Evolutionary conservation across 2,797 vertebrate genomes (phyloP), one percentile per base, ranked within the genome.

Genomic region (Huso huso): DNA sequence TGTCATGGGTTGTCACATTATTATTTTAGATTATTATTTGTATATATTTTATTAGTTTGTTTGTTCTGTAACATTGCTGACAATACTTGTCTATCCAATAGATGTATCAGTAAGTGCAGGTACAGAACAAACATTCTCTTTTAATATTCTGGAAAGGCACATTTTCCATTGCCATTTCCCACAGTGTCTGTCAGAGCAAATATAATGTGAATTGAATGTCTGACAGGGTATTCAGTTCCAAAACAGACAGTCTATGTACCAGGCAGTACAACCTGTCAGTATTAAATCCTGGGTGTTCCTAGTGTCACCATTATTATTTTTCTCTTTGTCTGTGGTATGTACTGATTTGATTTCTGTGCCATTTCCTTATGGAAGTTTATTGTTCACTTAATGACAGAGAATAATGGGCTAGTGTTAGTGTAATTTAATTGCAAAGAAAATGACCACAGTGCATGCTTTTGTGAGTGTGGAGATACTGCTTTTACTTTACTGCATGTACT

Each of bases 381-480:
- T 65, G 66, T 51, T 65, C 15, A 62, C 55, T 61, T 71, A 49
- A 68, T 68, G 66, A 68, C 57, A 64, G 11, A 68, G 63, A 49
- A 52, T 63, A 61, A 68, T 51, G 63, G 49, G 53, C 65, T 63
- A 49, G n/a, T 53, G n/a, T 10, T 49, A 57, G 65, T 61, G 53
- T 67, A 70, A 58, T 70, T 70, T 63, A 49, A 66, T 51, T 64
- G 52, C 51, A 63, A 70, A 63, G 53, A 53, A 48, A 63, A 48
- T 48, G 11, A 61, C 57, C 10, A 68, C n/a, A 10, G 12, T 48
- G 49, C 13, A 66, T 51, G 62, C n/a, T 64, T 7, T 66, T 66
- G 65, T 66, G 60, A 63, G 18, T 66, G 53, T 63, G 49, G 48
- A 65, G 58, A 61, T 23, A 23, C 23, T 23, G 23, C 23, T n/a